Percentiles rank a stretch among this genome's conserved stretches.
Evolutionary conservation across 2,888 invertebrate genomes (phyloP).

Genomic region (Rhamphomyia laevipes): DNA sequence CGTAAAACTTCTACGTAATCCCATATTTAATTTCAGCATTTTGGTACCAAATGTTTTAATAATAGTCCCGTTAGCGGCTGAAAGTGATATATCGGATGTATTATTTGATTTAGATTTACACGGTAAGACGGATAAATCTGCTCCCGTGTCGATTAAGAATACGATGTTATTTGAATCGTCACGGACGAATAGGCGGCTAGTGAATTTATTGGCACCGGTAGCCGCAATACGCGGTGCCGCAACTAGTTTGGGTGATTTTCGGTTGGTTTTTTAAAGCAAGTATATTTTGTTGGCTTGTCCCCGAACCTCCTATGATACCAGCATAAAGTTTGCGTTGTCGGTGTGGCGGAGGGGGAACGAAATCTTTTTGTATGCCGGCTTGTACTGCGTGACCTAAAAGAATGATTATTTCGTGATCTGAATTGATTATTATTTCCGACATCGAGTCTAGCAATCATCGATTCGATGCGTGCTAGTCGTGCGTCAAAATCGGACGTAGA

Average conservation of each 20-base stretch:
- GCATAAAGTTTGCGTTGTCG: not conserved
- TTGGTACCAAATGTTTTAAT: constrained; percentile 6
- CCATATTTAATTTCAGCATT: not conserved
- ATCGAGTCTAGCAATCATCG: not conserved
- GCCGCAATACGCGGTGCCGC: not conserved
- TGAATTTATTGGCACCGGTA: not conserved
- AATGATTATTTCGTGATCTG: not conserved
- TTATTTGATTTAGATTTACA: not conserved
- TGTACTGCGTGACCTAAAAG: not conserved
- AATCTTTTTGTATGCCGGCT: no score
- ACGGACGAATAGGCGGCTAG: not conserved
- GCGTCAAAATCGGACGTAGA: not conserved
- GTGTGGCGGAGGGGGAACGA: not conserved
- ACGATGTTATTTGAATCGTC: no score
- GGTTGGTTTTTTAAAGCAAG: not conserved
- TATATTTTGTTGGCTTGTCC: not conserved
- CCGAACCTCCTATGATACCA: not conserved
- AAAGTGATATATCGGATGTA: not conserved
- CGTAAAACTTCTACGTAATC: constrained; percentile 1
- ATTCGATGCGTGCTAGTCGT: not conserved
- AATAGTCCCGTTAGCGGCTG: constrained; percentile 2
- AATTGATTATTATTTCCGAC: not conserved
- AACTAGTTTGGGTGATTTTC: not conserved
- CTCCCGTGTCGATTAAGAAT: no score
- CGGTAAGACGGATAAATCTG: not conserved